phyloP scores from a whole-genome alignment of 2,797 vertebrate species.

The Gambusia yucatana region DNA sequence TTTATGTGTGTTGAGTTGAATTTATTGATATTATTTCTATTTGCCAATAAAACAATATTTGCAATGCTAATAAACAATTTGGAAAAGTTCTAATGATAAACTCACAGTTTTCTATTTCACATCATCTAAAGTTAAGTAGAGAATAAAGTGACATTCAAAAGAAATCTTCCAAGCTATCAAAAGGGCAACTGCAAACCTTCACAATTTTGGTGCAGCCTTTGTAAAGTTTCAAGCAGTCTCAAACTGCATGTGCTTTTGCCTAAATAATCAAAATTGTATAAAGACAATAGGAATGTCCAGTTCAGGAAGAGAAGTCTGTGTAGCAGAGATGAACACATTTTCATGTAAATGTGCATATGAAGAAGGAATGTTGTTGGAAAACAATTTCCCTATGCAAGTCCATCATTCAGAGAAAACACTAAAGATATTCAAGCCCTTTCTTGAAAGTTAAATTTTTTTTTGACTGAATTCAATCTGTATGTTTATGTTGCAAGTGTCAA shows the following conservation, averaged over 20 bases:
- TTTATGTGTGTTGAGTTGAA: neutral
- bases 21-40: neutral
- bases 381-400: neutral
- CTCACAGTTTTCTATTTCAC: neutral
- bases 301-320: neutral
- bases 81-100: neutral
- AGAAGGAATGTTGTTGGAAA: neutral
- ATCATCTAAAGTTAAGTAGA: neutral
- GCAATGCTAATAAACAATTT: neutral
- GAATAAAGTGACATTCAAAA: neutral
- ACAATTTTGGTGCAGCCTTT: neutral
- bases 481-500: neutral
- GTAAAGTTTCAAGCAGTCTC: neutral
- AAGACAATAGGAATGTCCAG: neutral
- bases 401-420: neutral
- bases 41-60: neutral
- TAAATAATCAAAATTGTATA: neutral
- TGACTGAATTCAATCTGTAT: neutral
- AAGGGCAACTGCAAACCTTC: neutral
- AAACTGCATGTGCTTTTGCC: neutral
- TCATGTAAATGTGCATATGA: neutral
- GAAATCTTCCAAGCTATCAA: no score
- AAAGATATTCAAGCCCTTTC: neutral
- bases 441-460: neutral
- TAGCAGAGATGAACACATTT: neutral